Conservation (phyloP, 2,888 invertebrate species). For the Rhimphoctona megacephalus region DNA sequence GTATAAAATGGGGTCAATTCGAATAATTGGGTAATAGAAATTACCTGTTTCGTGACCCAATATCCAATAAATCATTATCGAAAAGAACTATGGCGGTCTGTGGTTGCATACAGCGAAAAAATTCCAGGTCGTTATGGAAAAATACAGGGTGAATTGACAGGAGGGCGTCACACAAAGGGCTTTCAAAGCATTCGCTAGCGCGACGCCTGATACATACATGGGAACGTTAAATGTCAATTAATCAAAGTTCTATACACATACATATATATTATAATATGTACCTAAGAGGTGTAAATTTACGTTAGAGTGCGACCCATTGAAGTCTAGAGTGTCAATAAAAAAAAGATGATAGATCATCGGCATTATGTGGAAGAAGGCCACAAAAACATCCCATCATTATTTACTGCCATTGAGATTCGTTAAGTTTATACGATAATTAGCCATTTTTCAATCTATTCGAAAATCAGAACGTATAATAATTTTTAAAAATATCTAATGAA, state of each 20-base stretch:
- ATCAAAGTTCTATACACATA: slow-evolving; percentile 71
- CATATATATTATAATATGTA: slow-evolving; percentile 17
- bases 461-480: background rate
- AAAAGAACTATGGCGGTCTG: slow-evolving; percentile 49
- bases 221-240: slow-evolving; percentile 78
- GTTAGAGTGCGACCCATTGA: slow-evolving; percentile 47
- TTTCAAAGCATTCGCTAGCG: slow-evolving; percentile 37
- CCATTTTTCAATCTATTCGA: background rate
- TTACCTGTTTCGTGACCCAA: slow-evolving; percentile 51
- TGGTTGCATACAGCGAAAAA: slow-evolving; percentile 49
- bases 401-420: background rate
- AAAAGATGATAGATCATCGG: slow-evolving; percentile 14
- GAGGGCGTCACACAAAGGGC: slow-evolving; percentile 69
- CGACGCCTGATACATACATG: slow-evolving; percentile 71
- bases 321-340: slow-evolving; percentile 55
- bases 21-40: slow-evolving; percentile 21
- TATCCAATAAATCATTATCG: slow-evolving; percentile 74
- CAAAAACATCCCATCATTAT: background rate
- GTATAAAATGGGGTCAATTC: slow-evolving; percentile 1
- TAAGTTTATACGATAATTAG: background rate
- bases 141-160: slow-evolving; percentile 65
- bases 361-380: background rate
- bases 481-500: no score
- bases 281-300: slow-evolving; percentile 37
- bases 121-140: slow-evolving; percentile 67